These are phyloP conservation scores for Phocides pigmalion DNA, from an alignment of 1,140 invertebrate species.

Conservation along the genomic window DNA sequence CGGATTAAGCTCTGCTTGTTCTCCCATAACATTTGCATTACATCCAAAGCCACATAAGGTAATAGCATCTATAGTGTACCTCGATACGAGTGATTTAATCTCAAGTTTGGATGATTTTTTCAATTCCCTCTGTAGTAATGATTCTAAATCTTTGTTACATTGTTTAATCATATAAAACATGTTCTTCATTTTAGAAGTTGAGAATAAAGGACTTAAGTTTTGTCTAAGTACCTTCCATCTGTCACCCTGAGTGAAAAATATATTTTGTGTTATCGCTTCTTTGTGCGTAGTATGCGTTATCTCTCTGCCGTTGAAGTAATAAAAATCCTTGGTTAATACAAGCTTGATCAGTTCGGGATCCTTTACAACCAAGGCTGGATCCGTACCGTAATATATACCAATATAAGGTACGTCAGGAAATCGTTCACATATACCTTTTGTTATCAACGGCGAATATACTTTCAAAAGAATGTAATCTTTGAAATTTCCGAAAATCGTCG, in stretches of 20 bases:
- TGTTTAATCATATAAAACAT: conserved; percentile 82
- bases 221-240: conserved; percentile 84
- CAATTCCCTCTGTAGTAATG: conserved; percentile 47
- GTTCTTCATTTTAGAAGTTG: conserved; percentile 84
- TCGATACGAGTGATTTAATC: conserved; percentile 71
- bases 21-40: conserved; percentile 78
- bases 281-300: conserved; percentile 73
- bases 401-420: conserved; percentile 63
- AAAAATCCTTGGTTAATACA: conserved; percentile 80
- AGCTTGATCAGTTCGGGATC: conserved; percentile 79
- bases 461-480: conserved; percentile 53
- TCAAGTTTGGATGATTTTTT: conserved; percentile 52
- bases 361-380: conserved; percentile 70
- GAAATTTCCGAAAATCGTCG: conserved; percentile 67
- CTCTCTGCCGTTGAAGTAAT: conserved; percentile 79
- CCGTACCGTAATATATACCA: conserved; percentile 66
- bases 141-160: conserved; percentile 65
- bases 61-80: conserved; percentile 85
- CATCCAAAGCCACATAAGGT: conserved; percentile 84
- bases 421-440: conserved; percentile 45
- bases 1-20: conserved; percentile 60
- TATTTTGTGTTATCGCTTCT: conserved; percentile 55
- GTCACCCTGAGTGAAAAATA: conserved; percentile 70
- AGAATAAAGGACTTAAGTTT: conserved; percentile 86
- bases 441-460: conserved; percentile 32